Percentiles rank a stretch among this genome's conserved stretches.
phyloP scores from a whole-genome alignment of 2,797 vertebrate genomes.

The Sternotherus odoratus region DNA sequence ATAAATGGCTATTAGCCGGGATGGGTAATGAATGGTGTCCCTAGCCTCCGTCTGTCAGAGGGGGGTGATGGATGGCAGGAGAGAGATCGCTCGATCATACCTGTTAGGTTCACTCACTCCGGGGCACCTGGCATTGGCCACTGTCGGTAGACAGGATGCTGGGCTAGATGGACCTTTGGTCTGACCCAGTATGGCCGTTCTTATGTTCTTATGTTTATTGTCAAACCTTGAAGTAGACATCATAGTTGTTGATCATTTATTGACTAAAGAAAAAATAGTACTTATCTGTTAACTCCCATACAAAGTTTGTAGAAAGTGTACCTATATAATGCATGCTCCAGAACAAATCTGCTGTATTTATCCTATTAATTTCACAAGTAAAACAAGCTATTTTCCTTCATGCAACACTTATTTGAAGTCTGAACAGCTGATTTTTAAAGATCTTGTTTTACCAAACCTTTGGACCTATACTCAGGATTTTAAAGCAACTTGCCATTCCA shows the following conservation, averaged over 20 bases:
- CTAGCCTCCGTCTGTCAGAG: no score
- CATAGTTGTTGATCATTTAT: not conserved
- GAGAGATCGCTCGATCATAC: no score
- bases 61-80: no score
- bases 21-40: no score
- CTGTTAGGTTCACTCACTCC: no score
- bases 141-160: no score
- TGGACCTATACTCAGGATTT: not conserved
- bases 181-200: no score
- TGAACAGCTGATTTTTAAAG: not conserved
- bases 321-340: not conserved
- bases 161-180: no score
- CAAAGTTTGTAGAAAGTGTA: not conserved
- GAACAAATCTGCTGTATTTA: not conserved
- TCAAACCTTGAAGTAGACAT: not conserved
- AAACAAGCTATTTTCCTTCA: not conserved
- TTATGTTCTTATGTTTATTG: no score
- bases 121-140: no score
- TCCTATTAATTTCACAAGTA: not conserved
- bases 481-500: not conserved
- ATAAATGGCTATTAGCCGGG: no score
- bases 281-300: not conserved
- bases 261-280: not conserved
- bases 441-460: not conserved
- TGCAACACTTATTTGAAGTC: not conserved